Base-by-base conservation (phyloP, 2,888 invertebrate species). In the Oxycera nigricornis region DNA sequence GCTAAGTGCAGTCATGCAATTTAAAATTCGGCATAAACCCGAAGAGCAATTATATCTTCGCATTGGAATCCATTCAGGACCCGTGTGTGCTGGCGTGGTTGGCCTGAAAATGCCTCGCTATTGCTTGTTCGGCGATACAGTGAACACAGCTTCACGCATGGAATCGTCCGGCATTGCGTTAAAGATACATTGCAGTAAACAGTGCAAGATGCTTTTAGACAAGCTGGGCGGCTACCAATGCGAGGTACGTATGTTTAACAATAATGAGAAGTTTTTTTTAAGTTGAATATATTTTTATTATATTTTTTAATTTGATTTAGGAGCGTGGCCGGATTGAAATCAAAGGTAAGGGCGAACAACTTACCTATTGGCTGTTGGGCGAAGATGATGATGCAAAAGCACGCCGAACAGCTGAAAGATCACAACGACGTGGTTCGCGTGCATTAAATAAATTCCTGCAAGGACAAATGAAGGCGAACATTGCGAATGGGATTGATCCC, bases 81-180 rank as follows among this genome's bases (percentile, higher is more conserved):
- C 95, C 0, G 95, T 95, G 14, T 96, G 96, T 81, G 95, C 96
- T 0, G 96, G 96, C 0, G 96, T 96, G 0, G 96, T 96, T 0
- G 96, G 96, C 0, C 86, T 94, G 3, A 96, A 96, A 86, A 96
- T 96, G 96, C 96, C 96, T 0, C 88, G 96, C 59, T 96, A 95
- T 81, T 96, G 96, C 81, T 86, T 96, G 2, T 96, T 96, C 81
- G 96, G 96, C 0, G 96, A 96, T 82, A 96, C 96, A 0, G 96
- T 96, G 0, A 96, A 96, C 82, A 96, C 96, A 0, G 93, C 95
- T 0, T 94, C 94, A 74, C 88, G 95, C 22, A 94, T 95, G 89
- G 95, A 95, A 85, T 94, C 94, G 0, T 93, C 93, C 0, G 94
- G 94, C 76, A 87, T 89, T 90, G 94, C 94, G 0, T 82, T 94